Base-by-base conservation (phyloP, 2,888 invertebrate species). In the Hecatera dysodea region DNA sequence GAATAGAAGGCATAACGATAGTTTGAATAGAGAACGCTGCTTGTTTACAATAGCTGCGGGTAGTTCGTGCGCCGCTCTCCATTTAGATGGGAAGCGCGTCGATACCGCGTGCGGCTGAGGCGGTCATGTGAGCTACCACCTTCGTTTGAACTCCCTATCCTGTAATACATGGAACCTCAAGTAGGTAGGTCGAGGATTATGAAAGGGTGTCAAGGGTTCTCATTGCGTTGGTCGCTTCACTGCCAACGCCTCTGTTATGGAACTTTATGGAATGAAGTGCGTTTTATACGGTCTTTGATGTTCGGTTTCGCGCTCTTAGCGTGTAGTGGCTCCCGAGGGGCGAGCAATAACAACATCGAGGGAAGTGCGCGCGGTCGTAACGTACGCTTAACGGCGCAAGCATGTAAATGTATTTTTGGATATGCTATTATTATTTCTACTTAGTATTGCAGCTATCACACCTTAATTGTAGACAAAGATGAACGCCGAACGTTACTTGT, bases 31-130 rank as follows among this genome's bases (percentile, higher is more conserved):
- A 92, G 91, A 93, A 92, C 91, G 90, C 89, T 91, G 92, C 93
- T 94, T 95, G 93, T 94, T 94, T 94, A 94, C 93, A 93, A 94
- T 94, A 91, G 93, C 94, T 93, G 92, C 93, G 93, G 93, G 95
- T 94, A 93, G 91, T 93, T 94, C 93, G 93, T 94, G 94, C 94
- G 91, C 91, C 90, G 89, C 91, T 93, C 93, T 93, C 92, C 90
- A 93, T 94, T 94, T 93, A 94, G 94, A 94, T 93, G 92, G 90
- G 90, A 91, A 92, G 89, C 90, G 91, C 92, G 91, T 92, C 92
- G 92, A 94, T 94, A 92, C 91, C 87, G 90, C 88, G 90, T 89
- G 90, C 88, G 90, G 90, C 89, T 89, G 87, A 87, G 90, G 89
- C 90, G 89, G 90, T 90, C 91, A 90, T 89, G 85, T 88, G 86